Percentiles rank a stretch among this genome's conserved stretches.
phyloP scores from a whole-genome alignment of 1,140 invertebrate species.

The Ridgeia piscesae region DNA sequence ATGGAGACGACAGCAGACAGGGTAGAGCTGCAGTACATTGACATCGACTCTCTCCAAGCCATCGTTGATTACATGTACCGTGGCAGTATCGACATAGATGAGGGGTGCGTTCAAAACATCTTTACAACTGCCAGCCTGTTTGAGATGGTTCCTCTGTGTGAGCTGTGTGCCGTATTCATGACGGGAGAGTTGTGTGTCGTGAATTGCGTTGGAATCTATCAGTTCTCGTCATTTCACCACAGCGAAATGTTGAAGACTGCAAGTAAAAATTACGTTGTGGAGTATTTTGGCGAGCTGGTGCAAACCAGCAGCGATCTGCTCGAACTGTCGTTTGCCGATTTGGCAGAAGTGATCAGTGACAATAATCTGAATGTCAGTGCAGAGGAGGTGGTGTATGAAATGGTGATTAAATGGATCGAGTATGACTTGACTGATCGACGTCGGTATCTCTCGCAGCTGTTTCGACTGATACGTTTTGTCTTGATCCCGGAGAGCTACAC shows the following conservation, averaged over 20 bases:
- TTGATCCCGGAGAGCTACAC: constrained; percentile 33
- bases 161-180: constrained; percentile 40
- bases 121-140: constrained; percentile 44
- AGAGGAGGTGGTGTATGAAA: constrained; percentile 44
- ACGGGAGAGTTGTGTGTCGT: constrained; percentile 30
- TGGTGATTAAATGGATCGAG: constrained; percentile 40
- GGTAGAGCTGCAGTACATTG: constrained; percentile 38
- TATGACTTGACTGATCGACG: constrained; percentile 34
- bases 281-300: constrained; percentile 41
- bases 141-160: constrained; percentile 38
- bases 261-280: constrained; percentile 37
- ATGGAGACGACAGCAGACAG: constrained; percentile 35
- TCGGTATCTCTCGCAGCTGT: constrained; percentile 35
- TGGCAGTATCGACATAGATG: constrained; percentile 36
- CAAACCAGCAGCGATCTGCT: constrained; percentile 28
- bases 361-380: constrained; percentile 44
- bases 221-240: constrained; percentile 38
- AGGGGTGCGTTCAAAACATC: constrained; percentile 44
- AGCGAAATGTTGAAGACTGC: constrained; percentile 34
- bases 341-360: constrained; percentile 36
- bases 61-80: constrained; percentile 44
- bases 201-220: constrained; percentile 43
- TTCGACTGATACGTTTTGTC: constrained; percentile 38
- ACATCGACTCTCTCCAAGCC: constrained; percentile 27
- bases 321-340: constrained; percentile 27